Evolutionary conservation across 2,113 vertebrate genomes (phyloP).

Genomic region (Cyanoliseus patagonus): DNA sequence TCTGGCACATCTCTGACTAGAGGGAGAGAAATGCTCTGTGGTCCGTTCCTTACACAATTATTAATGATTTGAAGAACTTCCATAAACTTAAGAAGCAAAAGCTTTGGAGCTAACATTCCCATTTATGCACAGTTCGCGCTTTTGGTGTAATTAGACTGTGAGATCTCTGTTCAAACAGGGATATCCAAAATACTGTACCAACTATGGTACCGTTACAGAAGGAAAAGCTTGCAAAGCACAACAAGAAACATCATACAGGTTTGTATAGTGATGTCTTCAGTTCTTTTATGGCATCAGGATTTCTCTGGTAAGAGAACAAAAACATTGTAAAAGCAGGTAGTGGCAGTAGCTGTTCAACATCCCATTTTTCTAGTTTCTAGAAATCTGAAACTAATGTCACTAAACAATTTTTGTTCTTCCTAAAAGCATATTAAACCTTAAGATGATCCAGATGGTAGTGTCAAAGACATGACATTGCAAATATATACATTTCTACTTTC

Average conservation of each 20-base stretch:
- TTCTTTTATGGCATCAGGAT: neutral
- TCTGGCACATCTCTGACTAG: constrained; percentile 23
- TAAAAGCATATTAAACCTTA: neutral
- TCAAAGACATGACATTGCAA: neutral
- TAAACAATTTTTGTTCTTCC: neutral
- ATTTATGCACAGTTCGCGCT: neutral
- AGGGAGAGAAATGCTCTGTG: constrained; percentile 12
- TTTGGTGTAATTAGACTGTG: neutral
- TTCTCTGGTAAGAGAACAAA: neutral
- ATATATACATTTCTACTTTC: neutral
- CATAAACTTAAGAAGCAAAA: neutral
- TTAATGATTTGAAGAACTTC: constrained; percentile 31
- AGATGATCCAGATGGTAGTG: neutral
- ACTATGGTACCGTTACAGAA: neutral
- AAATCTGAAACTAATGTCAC: neutral
- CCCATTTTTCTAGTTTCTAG: neutral
- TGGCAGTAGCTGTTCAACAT: neutral
- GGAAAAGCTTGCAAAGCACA: neutral
- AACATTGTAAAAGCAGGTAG: neutral
- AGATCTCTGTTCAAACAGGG: neutral
- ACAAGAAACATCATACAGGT: neutral
- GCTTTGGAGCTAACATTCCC: neutral
- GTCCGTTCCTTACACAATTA: constrained; percentile 23
- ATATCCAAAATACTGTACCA: neutral
- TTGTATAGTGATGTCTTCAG: neutral